A percentile compares a stretch with the other conserved stretches of the same genome.
phyloP scores from a whole-genome alignment of 2,888 invertebrate species.

The Mechanitis messenoides region DNA sequence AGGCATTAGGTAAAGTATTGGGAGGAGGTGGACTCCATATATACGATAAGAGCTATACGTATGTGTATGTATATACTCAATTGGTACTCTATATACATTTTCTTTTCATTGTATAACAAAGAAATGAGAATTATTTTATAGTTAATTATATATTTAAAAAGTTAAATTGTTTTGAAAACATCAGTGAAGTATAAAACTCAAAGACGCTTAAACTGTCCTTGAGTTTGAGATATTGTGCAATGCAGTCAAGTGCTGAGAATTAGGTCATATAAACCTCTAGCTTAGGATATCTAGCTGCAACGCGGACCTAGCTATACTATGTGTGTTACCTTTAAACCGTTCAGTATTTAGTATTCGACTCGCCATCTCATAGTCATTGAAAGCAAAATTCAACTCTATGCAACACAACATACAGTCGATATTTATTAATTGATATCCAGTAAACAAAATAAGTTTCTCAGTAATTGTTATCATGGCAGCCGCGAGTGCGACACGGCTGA shows the following conservation, averaged over 20 bases:
- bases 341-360: conserved; percentile 33
- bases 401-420: conserved; percentile 11
- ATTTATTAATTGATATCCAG: conserved; percentile 27
- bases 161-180: no score
- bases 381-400: conserved; percentile 2
- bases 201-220: conserved; percentile 27
- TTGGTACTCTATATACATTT: no score
- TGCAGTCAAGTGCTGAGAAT: conserved; percentile 31
- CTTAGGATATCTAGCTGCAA: conserved; percentile 29
- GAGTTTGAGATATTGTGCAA: conserved; percentile 31
- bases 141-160: no score
- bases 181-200: conserved; percentile 20
- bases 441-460: conserved; percentile 54
- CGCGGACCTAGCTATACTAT: conserved; percentile 27
- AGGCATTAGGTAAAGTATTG: no score
- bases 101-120: no score
- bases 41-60: no score
- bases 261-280: conserved; percentile 30
- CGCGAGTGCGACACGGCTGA: conserved; percentile 49
- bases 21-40: no score
- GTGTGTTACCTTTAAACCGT: conserved; percentile 33
- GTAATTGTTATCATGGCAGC: conserved; percentile 63
- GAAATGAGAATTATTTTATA: no score
- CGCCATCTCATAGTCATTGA: conserved; percentile 24
- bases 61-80: no score